Percentiles rank a stretch among this genome's conserved stretches.
phyloP scores from a whole-genome alignment of 2,113 vertebrate genomes.

The Echinops telfairi region DNA sequence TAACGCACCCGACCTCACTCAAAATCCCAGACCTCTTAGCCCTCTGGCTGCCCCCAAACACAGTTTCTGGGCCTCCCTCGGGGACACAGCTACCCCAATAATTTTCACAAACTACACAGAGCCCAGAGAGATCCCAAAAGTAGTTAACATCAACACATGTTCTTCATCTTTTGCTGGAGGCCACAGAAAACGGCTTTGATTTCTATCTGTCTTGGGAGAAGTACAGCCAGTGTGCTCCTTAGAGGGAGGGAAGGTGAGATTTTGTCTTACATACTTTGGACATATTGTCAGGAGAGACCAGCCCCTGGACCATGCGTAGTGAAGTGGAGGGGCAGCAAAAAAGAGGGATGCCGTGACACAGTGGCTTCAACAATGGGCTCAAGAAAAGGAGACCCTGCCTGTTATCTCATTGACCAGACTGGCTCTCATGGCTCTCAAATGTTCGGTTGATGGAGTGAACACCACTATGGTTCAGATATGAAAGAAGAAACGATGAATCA shows the following conservation, averaged over 20 bases:
- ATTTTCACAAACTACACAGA: background rate
- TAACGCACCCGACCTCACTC: background rate
- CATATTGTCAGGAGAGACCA: too few relatives aligned
- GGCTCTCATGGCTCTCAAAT: background rate
- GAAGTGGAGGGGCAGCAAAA: too few relatives aligned
- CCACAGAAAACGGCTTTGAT: background rate
- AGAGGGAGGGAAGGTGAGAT: too few relatives aligned
- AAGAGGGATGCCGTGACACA: too few relatives aligned
- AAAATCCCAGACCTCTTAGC: background rate
- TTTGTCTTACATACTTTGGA: too few relatives aligned
- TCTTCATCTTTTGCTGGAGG: background rate
- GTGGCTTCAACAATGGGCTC: too few relatives aligned
- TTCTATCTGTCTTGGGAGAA: too few relatives aligned
- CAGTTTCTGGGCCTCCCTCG: background rate
- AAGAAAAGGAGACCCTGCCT: background rate
- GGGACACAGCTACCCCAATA: background rate
- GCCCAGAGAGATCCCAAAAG: background rate
- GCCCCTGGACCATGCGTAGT: too few relatives aligned
- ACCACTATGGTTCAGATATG: background rate
- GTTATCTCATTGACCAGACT: background rate
- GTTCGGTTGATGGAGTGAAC: too few relatives aligned
- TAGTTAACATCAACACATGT: background rate
- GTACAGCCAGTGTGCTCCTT: too few relatives aligned
- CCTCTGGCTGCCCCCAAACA: background rate
- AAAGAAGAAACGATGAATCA: background rate